Conservation (phyloP, 2,797 vertebrate species). For the Scyliorhinus canicula region DNA sequence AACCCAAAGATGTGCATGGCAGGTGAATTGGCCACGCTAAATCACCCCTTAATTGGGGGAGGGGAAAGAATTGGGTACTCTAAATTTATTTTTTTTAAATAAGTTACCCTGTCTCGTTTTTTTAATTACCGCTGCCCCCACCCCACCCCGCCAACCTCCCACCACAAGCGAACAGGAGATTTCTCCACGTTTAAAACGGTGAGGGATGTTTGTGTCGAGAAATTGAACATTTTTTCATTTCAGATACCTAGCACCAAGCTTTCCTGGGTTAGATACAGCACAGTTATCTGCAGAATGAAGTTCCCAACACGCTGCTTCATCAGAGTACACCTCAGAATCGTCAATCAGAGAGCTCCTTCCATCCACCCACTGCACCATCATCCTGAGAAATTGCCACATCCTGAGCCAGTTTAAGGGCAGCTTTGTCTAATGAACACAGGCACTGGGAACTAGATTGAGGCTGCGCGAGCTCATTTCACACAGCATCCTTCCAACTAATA, state of each 20-base stretch:
- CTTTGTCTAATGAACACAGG: background rate
- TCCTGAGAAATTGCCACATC: background rate
- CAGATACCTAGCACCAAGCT: background rate
- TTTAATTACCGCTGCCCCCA: background rate
- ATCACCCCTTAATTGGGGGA: too few relatives aligned
- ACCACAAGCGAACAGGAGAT: background rate
- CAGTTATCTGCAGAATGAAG: background rate
- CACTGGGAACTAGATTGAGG: background rate
- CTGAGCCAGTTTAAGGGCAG: background rate
- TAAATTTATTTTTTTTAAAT: too few relatives aligned
- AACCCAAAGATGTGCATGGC: too few relatives aligned
- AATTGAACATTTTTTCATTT: background rate
- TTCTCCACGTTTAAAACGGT: background rate
- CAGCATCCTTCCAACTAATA: background rate
- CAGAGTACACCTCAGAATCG: background rate
- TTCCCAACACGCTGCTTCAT: background rate
- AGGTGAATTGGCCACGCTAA: too few relatives aligned
- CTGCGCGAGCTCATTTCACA: background rate
- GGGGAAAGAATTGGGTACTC: too few relatives aligned
- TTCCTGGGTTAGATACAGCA: background rate
- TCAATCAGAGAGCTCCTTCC: background rate
- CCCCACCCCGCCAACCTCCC: too few relatives aligned
- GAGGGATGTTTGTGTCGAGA: background rate
- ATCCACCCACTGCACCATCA: background rate
- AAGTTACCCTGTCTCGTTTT: too few relatives aligned